Base-by-base conservation (phyloP, 2,888 invertebrate species). In the Polydrusus pterygomalis region DNA sequence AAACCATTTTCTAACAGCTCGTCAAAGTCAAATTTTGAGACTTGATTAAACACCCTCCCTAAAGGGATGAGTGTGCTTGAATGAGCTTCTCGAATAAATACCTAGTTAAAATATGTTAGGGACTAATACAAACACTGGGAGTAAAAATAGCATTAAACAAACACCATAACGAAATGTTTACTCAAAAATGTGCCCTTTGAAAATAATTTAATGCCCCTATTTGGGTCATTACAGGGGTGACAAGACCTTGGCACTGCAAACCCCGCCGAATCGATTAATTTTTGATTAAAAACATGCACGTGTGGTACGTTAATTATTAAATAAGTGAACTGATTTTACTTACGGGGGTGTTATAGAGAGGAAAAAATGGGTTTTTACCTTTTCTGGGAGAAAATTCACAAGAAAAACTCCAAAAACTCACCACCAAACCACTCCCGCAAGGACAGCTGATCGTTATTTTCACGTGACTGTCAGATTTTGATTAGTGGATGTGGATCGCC, bases 401-500 rank as follows among this genome's bases (percentile, higher is more conserved):
- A 80, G 83, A 83, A 85, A 84, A 83, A 86, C 85, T 85, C 85
- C 82, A 80, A 77, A 73, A 78, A 70, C 47, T 85, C 80, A 80
- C 84, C 85, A 87, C 87, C 87, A 87, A 86, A 87, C 87, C 87
- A 86, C 84, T 82, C 75, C 75, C 73, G 76, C 77, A 20, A 80
- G 83, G 85, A 86, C 87, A 87, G 87, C 87, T 87, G 87, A 87
- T 87, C 87, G 84, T 86, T 86, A 86, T 83, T 84, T 86, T 86
- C 87, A 87, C 87, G 87, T 87, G 87, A 87, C 84, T 84, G 80
- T 78, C 75, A 72, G 60, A 65, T 17, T 51, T 49, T 34, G 43
- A 43, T 43, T 43, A n/a, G 17, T 47, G 47, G 47, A 17, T 15
- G 38, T 56, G 1, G 58, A n/a, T n/a, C n/a, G n/a, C n/a, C 30